A percentile compares a stretch with the other conserved stretches of the same genome.
Conservation (phyloP, 2,113 vertebrate species). For the Piaya cayana region DNA sequence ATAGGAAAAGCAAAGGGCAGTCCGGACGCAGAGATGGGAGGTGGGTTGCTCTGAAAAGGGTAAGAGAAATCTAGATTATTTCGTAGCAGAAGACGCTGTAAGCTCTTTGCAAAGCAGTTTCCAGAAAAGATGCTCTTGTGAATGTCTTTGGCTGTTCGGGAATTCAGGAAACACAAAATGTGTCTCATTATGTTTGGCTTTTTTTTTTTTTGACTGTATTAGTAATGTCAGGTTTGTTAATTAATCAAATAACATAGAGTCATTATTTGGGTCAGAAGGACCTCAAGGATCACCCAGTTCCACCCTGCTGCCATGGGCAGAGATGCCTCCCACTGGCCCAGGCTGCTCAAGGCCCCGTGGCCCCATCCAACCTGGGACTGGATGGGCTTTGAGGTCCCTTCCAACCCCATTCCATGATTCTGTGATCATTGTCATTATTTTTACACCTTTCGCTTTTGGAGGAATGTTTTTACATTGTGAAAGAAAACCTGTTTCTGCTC, state of each 20-base stretch:
- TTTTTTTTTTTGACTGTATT: neutral
- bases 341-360: too few relatives aligned
- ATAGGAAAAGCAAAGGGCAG: constrained; percentile 68
- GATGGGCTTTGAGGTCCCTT: too few relatives aligned
- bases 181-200: neutral
- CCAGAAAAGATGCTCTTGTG: neutral
- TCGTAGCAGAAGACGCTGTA: neutral
- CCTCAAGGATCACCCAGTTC: too few relatives aligned
- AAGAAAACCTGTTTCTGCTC: neutral
- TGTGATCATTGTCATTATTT: neutral
- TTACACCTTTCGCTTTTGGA: constrained; percentile 2
- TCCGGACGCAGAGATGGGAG: constrained; percentile 64
- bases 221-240: neutral
- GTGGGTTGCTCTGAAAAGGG: constrained; percentile 33
- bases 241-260: neutral
- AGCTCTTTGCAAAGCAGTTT: neutral
- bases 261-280: too few relatives aligned
- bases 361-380: too few relatives aligned
- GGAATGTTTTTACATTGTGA: neutral
- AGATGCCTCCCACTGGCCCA: too few relatives aligned
- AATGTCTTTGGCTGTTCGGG: neutral
- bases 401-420: too few relatives aligned
- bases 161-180: neutral
- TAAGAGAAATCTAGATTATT: neutral
- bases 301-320: too few relatives aligned